phyloP scores from a whole-genome alignment of 2,888 invertebrate genomes.

The Pollenia labialis region DNA sequence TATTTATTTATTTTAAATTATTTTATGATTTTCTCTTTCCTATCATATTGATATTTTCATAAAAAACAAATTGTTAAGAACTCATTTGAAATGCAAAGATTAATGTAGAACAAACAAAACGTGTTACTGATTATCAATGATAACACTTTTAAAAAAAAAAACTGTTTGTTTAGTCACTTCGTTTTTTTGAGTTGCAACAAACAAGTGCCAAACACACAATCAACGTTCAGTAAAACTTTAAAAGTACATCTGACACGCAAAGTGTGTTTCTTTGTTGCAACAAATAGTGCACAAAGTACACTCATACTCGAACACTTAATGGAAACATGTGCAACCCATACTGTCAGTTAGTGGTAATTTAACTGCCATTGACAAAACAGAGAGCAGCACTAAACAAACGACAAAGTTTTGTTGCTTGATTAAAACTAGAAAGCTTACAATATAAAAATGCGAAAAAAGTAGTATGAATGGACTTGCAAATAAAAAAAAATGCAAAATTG shows the following conservation, averaged over 20 bases:
- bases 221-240: constrained; percentile 31
- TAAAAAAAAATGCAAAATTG: constrained; percentile 2
- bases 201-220: constrained; percentile 6
- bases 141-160: constrained; percentile 33
- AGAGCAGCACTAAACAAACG: constrained; percentile 54
- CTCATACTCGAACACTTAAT: not conserved
- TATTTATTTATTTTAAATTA: constrained; percentile 61
- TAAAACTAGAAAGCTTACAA: constrained; percentile 62
- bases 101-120: constrained; percentile 62
- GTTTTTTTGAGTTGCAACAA: constrained; percentile 14
- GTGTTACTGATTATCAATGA: constrained; percentile 69
- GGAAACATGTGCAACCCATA: constrained; percentile 24
- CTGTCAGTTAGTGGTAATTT: constrained; percentile 37
- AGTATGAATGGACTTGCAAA: constrained; percentile 62
- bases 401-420: constrained; percentile 72
- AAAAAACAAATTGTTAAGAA: constrained; percentile 69
- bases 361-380: constrained; percentile 35
- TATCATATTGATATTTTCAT: constrained; percentile 27
- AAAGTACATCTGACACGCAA: constrained; percentile 45
- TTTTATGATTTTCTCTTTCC: constrained; percentile 31
- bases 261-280: constrained; percentile 26
- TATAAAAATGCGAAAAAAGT: constrained; percentile 3
- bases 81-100: constrained; percentile 69
- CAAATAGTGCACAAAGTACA: not conserved
- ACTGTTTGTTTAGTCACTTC: not conserved